Evolutionary conservation across 2,797 vertebrate species (phyloP).

Genomic region (Characodon lateralis): DNA sequence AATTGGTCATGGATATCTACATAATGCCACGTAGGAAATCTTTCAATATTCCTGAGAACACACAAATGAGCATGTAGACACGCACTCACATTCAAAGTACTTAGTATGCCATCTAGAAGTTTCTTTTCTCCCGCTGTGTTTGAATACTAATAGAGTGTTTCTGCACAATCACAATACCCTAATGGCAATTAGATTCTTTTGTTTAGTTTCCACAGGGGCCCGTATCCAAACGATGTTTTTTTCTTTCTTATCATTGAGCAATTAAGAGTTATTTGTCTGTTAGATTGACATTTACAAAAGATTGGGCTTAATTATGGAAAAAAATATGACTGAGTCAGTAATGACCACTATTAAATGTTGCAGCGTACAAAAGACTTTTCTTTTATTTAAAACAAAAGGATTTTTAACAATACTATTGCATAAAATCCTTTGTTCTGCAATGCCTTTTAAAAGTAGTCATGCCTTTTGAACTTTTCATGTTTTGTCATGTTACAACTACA

Average conservation of each 20-base stretch:
- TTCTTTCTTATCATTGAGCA: conserved; percentile 75
- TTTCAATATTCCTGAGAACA: conserved; percentile 70
- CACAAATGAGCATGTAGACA: conserved; percentile 47
- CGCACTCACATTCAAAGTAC: conserved; percentile 59
- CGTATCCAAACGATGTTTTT: conserved; percentile 76
- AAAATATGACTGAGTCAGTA: conserved; percentile 61
- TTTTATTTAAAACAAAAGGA: conserved; percentile 33
- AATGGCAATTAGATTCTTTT: conserved; percentile 84
- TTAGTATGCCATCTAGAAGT: conserved; percentile 82
- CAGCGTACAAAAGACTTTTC: conserved; percentile 41
- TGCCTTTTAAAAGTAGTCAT: background rate
- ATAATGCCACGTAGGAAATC: conserved; percentile 84
- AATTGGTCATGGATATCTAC: conserved; percentile 83
- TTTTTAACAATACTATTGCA: conserved; percentile 22
- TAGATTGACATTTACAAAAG: conserved; percentile 83
- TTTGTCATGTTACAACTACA: background rate
- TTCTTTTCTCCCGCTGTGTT: conserved; percentile 81
- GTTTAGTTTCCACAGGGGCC: conserved; percentile 81
- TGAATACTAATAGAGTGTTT: conserved; percentile 83
- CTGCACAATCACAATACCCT: conserved; percentile 79
- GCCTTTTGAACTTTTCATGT: background rate
- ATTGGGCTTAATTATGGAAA: conserved; percentile 70
- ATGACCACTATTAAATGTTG: conserved; percentile 43
- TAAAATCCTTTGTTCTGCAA: conserved; percentile 1
- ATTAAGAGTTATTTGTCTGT: conserved; percentile 84